phyloP scores from a whole-genome alignment of 2,113 vertebrate species.

The Tragelaphus imberbis region DNA sequence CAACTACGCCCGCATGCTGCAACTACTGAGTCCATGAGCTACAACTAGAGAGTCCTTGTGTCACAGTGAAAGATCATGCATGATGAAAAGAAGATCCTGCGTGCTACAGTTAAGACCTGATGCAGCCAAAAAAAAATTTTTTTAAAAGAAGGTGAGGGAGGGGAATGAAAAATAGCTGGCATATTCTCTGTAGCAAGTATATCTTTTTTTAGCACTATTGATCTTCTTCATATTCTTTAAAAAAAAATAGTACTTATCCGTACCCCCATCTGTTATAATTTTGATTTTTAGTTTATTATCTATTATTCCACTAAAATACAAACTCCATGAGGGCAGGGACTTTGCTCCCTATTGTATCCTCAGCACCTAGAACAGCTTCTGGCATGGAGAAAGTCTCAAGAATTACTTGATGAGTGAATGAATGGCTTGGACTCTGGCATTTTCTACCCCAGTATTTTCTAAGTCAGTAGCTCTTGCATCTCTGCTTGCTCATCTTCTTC shows the following conservation, averaged over 20 bases:
- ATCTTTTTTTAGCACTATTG: not conserved
- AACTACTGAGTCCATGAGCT: not conserved
- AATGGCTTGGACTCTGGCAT: not conserved
- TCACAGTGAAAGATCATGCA: not conserved
- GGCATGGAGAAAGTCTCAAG: not conserved
- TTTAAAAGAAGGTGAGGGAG: not conserved
- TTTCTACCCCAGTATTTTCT: not conserved
- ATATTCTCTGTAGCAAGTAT: not conserved
- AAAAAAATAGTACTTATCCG: not conserved
- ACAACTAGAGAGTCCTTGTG: not conserved
- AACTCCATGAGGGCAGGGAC: not conserved
- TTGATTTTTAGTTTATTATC: not conserved
- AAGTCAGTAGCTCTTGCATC: not conserved
- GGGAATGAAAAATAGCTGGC: not conserved
- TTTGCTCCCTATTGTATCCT: not conserved
- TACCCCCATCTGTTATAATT: not conserved
- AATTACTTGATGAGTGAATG: not conserved
- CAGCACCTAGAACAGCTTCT: not conserved
- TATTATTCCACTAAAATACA: not conserved
- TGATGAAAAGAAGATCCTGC: not conserved
- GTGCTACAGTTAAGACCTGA: not conserved
- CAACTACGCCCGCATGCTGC: fast-evolving
- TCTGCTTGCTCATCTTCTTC: constrained; percentile 1
- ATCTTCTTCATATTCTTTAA: not conserved
- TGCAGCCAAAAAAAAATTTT: not conserved